phyloP scores from a whole-genome alignment of 2,888 invertebrate species.

The Linnaemya vulpina region DNA sequence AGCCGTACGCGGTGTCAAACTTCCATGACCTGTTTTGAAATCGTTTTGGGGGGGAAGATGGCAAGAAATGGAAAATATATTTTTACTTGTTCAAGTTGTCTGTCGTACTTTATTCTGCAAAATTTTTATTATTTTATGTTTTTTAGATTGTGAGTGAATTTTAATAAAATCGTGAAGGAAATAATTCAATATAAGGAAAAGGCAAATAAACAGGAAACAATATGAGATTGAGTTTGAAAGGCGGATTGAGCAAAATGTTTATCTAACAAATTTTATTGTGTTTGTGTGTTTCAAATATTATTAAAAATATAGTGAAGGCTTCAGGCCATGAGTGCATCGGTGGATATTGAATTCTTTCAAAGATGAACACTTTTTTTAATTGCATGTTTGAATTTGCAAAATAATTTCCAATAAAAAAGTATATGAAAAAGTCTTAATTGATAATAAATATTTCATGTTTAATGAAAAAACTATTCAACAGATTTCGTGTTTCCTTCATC shows the following conservation, averaged over 20 bases:
- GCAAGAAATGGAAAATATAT: not conserved
- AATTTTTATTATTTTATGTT: not conserved
- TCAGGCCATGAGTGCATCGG: too few species aligned
- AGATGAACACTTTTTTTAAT: too few species aligned
- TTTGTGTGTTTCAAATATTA: not conserved
- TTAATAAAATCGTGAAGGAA: not conserved
- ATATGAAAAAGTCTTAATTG: too few species aligned
- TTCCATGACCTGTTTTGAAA: slow-evolving; percentile 89
- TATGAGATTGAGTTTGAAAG: slow-evolving; percentile 44
- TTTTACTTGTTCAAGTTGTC: not conserved
- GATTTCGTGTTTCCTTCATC: too few species aligned
- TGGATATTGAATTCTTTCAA: too few species aligned
- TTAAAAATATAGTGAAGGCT: not conserved
- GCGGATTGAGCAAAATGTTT: not conserved
- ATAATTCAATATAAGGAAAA: not conserved
- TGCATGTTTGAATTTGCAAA: too few species aligned
- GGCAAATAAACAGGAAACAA: slow-evolving; percentile 20
- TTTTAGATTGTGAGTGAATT: slow-evolving; percentile 20
- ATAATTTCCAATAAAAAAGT: too few species aligned
- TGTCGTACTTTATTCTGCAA: not conserved
- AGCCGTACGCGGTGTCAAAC: slow-evolving; percentile 92
- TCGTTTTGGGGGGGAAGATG: not conserved
- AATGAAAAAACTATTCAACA: too few species aligned
- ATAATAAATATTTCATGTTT: too few species aligned
- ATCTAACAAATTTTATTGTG: not conserved